These are phyloP conservation scores for Lipotes vexillifer DNA, from an alignment of 2,113 vertebrate species.

Conservation along the genomic window DNA sequence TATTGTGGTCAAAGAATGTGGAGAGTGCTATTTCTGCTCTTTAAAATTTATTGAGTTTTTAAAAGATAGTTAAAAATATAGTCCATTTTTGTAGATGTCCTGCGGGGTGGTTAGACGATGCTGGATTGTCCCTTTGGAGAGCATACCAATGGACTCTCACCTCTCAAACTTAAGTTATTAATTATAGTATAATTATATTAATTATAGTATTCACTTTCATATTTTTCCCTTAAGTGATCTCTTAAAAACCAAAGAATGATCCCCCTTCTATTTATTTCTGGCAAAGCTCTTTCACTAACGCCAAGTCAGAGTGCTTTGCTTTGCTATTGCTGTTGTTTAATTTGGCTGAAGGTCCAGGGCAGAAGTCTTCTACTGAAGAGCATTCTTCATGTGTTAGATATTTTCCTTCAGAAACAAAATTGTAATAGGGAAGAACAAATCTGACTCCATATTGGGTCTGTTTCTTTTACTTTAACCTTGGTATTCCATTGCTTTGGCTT, in stretches of 20 bases:
- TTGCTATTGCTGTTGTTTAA: not conserved
- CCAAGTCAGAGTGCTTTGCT: not conserved
- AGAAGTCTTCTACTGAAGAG: fast-evolving
- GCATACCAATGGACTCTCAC: fast-evolving
- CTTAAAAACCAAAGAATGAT: not conserved
- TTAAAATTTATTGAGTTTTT: not conserved
- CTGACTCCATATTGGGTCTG: not conserved
- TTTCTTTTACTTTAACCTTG: not conserved
- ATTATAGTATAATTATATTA: not conserved
- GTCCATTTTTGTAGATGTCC: not conserved
- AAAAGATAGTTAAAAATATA: not conserved
- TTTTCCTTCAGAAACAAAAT: not conserved
- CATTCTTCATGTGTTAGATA: not conserved
- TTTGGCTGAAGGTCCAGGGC: not conserved
- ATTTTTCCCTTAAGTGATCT: not conserved
- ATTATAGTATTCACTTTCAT: not conserved
- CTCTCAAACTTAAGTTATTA: not conserved
- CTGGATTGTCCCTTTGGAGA: not conserved
- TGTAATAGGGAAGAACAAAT: not conserved
- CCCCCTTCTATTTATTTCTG: not conserved
- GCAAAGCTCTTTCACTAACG: not conserved
- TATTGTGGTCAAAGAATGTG: not conserved
- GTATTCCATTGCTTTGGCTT: not conserved
- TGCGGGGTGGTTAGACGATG: fast-evolving
- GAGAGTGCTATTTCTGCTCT: not conserved